Conservation (phyloP, 2,888 invertebrate genomes). For the Nymphalis polychloros region DNA sequence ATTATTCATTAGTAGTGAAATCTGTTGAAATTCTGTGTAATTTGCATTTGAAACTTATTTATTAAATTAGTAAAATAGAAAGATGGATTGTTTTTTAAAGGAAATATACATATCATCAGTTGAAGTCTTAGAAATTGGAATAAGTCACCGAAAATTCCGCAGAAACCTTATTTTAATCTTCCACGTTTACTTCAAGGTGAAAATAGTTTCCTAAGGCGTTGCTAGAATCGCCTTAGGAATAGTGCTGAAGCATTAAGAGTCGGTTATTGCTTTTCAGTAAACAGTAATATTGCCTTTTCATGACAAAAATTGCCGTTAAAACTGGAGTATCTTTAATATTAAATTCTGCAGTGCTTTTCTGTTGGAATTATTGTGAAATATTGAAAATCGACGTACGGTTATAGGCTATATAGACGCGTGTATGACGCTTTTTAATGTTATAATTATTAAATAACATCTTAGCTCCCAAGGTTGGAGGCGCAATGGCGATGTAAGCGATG, state of each 20-base stretch:
- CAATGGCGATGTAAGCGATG: too few relatives aligned
- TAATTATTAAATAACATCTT: too few relatives aligned
- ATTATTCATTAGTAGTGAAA: too few relatives aligned
- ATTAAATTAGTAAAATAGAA: too few relatives aligned
- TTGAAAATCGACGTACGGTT: too few relatives aligned
- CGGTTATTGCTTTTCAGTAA: slow-evolving; percentile 57
- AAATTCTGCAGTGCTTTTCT: background rate
- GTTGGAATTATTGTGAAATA: background rate
- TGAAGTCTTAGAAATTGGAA: slow-evolving; percentile 22
- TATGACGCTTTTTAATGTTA: too few relatives aligned
- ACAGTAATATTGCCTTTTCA: slow-evolving; percentile 54
- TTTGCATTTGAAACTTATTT: too few relatives aligned
- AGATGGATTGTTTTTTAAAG: background rate
- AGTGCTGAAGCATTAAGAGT: slow-evolving; percentile 39
- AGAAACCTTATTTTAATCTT: slow-evolving; percentile 16
- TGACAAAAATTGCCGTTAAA: slow-evolving; percentile 46
- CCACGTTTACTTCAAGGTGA: slow-evolving; percentile 24
- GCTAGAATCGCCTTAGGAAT: slow-evolving; percentile 33
- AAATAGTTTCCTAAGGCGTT: slow-evolving; percentile 21
- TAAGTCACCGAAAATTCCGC: slow-evolving; percentile 6
- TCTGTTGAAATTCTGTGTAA: too few relatives aligned
- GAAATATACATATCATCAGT: background rate
- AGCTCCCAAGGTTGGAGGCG: too few relatives aligned
- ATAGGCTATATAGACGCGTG: too few relatives aligned
- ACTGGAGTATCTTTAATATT: slow-evolving; percentile 18